These are phyloP conservation scores for Drosophila willistoni DNA, from an alignment of 1,140 invertebrate genomes.

Conservation along the genomic window DNA sequence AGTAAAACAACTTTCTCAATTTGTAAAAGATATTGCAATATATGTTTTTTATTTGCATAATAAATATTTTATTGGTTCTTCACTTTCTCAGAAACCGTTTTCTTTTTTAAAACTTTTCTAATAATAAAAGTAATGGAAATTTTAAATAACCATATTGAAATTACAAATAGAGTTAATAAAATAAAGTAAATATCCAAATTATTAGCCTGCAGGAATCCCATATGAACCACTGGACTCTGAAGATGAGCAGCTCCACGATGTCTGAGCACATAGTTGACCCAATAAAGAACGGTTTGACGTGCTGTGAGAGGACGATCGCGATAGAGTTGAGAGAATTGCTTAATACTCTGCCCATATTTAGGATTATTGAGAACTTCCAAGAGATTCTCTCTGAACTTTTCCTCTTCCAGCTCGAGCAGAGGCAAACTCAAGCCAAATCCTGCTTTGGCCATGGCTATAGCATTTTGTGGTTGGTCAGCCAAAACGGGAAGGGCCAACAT, in stretches of 20 bases:
- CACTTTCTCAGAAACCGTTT: too few species aligned
- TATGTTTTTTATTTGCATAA: too few species aligned
- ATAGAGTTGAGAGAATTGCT: conserved; percentile 43
- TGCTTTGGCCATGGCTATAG: conserved; percentile 78
- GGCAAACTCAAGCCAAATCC: conserved; percentile 83
- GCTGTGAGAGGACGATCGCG: conserved; percentile 57
- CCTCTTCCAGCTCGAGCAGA: conserved; percentile 71
- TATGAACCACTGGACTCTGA: conserved; percentile 62
- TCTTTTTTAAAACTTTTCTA: too few species aligned
- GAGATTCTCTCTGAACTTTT: conserved; percentile 48
- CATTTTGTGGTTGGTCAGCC: conserved; percentile 85
- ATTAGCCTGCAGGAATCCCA: conserved; percentile 32
- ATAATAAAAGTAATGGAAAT: too few species aligned
- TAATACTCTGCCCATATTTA: conserved; percentile 35
- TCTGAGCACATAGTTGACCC: conserved; percentile 67
- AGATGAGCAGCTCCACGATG: conserved; percentile 82
- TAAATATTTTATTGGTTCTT: too few species aligned
- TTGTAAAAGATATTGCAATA: too few species aligned
- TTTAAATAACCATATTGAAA: too few species aligned
- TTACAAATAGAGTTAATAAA: too few species aligned
- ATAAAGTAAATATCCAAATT: conserved; percentile 20
- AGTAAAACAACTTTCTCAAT: too few species aligned
- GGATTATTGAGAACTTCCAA: conserved; percentile 48
- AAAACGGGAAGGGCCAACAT: conserved; percentile 88
- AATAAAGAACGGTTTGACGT: conserved; percentile 42